phyloP scores from a whole-genome alignment of 2,797 vertebrate genomes.

The Amphiprion clarkii region DNA sequence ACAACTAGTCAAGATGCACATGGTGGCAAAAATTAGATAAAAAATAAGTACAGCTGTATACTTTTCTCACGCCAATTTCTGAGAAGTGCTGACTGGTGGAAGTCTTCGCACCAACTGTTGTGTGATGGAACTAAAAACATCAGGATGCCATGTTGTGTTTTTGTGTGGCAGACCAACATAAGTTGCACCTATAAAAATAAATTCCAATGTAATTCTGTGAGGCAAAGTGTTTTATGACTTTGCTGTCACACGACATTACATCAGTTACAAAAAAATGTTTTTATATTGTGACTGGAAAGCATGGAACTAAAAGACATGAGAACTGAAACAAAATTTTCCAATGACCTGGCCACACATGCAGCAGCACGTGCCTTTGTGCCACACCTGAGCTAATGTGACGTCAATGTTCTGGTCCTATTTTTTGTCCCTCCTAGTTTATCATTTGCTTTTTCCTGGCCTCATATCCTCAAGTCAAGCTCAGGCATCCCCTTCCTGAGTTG shows the following conservation, averaged over 20 bases:
- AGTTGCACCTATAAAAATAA: neutral
- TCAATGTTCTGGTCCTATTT: conserved; percentile 49
- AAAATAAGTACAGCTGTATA: conserved; percentile 25
- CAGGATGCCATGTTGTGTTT: conserved; percentile 34
- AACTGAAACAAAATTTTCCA: conserved; percentile 4
- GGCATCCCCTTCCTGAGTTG: conserved; percentile 57
- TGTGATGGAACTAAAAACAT: conserved; percentile 9
- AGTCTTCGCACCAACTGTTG: conserved; percentile 40
- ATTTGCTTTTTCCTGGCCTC: conserved; percentile 48
- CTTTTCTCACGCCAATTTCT: conserved; percentile 20
- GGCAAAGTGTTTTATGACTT: neutral
- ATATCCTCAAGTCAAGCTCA: conserved; percentile 61
- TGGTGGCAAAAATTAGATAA: conserved; percentile 2
- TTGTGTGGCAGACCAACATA: neutral
- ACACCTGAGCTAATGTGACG: conserved; percentile 22
- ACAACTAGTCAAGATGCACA: neutral
- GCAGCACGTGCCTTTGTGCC: conserved; percentile 3
- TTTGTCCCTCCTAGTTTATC: conserved; percentile 47
- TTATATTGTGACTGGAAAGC: neutral
- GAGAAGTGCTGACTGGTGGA: conserved; percentile 9
- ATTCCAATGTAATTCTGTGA: neutral
- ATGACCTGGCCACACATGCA: neutral
- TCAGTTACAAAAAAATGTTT: neutral
- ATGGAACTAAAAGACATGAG: neutral
- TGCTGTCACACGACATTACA: neutral